Base-by-base conservation (phyloP, 2,113 vertebrate genomes). In the Lamprotornis superbus region DNA sequence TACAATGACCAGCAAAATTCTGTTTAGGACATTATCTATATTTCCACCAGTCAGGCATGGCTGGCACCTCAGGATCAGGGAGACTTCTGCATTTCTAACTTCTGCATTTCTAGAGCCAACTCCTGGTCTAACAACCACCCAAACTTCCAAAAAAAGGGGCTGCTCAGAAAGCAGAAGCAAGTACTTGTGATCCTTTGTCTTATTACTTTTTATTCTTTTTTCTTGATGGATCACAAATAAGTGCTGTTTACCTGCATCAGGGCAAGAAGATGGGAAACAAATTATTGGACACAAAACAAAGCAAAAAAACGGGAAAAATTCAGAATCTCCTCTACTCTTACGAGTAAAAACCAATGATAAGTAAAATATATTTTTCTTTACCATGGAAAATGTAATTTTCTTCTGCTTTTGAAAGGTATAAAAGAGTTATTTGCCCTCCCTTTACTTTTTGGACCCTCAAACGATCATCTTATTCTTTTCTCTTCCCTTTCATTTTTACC, bases 231-330 rank as follows among this genome's bases (percentile, higher is more conserved):
- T 53, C 37, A 42, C 4, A 37, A 61, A 56, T 20, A 65, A 68
- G 9, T 2, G 8, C 6, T n/a, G 24, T 33, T 74, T 16, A 35
- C 11, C 19, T 63, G 15, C 33, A 56, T 8, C 30, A 57, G 37
- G 9, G 35, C 33, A 56, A 49, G 35, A 73, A 49, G 7, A 39
- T 10, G 17, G 13, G 15, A 8, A 70, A 65, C 1, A 69, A 89
- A 44, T 3, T 35, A 44, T 7, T 39, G 20, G 35, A 64, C 52
- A 47, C 5, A 78, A 47, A 85, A 28, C 1, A 22, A 33, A 61
- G 20, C 4, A 24, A 27, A 42, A 35, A 11, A 12, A 2, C 0
- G 5, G 4, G 6, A 15, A 50, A 81, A 33, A 19, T 4, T 23
- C 17, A 35, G 53, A 57, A 59, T 46, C 25, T 50, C 2, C 11